These are phyloP conservation scores for Agriopis marginaria DNA, from an alignment of 2,888 invertebrate genomes.

Conservation along the genomic window DNA sequence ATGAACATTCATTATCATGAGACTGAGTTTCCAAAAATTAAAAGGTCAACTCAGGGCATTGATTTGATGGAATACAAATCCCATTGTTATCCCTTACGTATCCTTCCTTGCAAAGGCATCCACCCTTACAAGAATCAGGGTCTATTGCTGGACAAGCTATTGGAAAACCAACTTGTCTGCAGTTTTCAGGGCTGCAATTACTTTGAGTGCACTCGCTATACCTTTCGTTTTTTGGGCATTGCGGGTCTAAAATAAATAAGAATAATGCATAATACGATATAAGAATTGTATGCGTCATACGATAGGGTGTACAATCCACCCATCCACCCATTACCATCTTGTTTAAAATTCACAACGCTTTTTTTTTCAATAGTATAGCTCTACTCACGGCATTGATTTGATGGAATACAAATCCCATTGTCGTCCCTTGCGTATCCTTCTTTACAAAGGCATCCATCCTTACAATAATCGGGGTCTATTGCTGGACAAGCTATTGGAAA, in stretches of 20 bases:
- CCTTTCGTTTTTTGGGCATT: conserved; percentile 48
- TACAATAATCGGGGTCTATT: conserved; percentile 41
- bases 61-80: conserved; percentile 48
- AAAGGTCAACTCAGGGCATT: conserved; percentile 35
- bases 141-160: conserved; percentile 44
- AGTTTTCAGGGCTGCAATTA: conserved; percentile 46
- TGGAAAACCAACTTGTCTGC: conserved; percentile 49
- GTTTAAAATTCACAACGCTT: too few relatives aligned
- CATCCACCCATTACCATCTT: too few relatives aligned
- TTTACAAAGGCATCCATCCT: conserved; percentile 51
- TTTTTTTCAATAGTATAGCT: too few relatives aligned
- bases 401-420: conserved; percentile 52
- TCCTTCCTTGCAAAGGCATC: conserved; percentile 50
- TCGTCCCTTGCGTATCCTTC: conserved; percentile 43
- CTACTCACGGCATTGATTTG: neutral
- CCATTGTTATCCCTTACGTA: conserved; percentile 46
- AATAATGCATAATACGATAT: too few relatives aligned
- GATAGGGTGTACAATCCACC: too few relatives aligned
- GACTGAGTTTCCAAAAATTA: neutral
- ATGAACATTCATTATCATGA: too few relatives aligned
- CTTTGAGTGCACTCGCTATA: conserved; percentile 47
- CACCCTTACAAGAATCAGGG: conserved; percentile 43
- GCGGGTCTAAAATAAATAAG: conserved; percentile 38
- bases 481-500: conserved; percentile 44
- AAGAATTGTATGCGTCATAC: too few relatives aligned